Conservation (phyloP, 2,797 vertebrate genomes). For the Masticophis lateralis region DNA sequence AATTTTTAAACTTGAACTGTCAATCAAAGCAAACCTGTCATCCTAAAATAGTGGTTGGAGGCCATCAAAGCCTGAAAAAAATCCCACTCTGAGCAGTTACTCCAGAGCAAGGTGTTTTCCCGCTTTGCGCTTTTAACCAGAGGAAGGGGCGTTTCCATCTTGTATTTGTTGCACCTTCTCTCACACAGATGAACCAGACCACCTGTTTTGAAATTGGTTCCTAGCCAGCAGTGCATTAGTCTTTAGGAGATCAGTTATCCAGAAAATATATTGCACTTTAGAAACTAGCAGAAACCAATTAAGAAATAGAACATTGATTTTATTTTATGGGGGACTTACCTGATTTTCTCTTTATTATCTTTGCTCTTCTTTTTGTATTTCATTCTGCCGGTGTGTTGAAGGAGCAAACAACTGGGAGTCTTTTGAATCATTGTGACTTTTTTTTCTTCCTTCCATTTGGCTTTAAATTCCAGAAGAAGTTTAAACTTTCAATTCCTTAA, state of each 20-base stretch:
- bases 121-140: neutral
- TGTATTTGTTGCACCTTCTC: neutral
- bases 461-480: neutral
- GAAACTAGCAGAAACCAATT: neutral
- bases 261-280: neutral
- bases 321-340: neutral
- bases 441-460: neutral
- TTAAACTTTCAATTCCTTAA: neutral
- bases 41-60: neutral
- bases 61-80: neutral
- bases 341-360: neutral
- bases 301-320: neutral
- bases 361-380: neutral
- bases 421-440: neutral
- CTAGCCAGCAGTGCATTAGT: neutral
- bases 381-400: neutral
- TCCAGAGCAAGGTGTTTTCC: neutral
- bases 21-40: neutral
- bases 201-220: neutral
- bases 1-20: neutral
- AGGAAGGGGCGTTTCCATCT: neutral
- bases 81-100: neutral
- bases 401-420: neutral
- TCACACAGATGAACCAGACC: neutral
- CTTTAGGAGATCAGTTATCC: neutral